phyloP scores from a whole-genome alignment of 2,113 vertebrate genomes.

The Dromaius novaehollandiae region DNA sequence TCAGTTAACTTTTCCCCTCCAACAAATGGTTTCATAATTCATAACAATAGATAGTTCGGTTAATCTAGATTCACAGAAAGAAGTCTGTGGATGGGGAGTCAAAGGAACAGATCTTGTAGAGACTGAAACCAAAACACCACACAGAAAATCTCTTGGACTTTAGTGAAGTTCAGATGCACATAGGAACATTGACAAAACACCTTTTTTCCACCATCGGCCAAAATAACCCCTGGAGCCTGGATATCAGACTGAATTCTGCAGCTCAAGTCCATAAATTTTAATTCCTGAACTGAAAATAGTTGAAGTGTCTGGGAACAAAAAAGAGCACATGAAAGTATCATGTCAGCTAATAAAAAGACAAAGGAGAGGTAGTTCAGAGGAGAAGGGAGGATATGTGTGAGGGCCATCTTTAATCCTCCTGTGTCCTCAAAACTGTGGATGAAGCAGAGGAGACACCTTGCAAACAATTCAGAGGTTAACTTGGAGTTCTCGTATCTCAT shows the following conservation, averaged over 20 bases:
- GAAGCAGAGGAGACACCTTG: not conserved
- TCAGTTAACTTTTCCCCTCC: not conserved
- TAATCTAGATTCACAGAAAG: not conserved
- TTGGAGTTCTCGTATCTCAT: not conserved
- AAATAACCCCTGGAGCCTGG: not conserved
- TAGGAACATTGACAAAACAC: not conserved
- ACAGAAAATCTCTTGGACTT: not conserved
- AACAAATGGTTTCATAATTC: not conserved
- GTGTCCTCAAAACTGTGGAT: not conserved
- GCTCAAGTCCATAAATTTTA: not conserved
- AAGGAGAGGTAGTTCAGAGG: not conserved
- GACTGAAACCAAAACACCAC: not conserved
- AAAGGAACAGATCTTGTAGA: not conserved
- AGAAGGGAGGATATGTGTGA: not conserved
- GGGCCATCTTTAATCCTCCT: not conserved
- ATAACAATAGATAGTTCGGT: not conserved
- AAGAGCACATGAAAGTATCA: not conserved
- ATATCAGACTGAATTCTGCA: not conserved
- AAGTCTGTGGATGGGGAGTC: not conserved
- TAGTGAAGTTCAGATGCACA: not conserved
- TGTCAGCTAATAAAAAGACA: not conserved
- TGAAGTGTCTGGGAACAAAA: not conserved
- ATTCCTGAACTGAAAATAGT: not conserved
- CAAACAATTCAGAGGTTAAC: not conserved
- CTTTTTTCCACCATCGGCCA: not conserved